Conservation (phyloP, 2,797 vertebrate species). For the Diceros bicornis region DNA sequence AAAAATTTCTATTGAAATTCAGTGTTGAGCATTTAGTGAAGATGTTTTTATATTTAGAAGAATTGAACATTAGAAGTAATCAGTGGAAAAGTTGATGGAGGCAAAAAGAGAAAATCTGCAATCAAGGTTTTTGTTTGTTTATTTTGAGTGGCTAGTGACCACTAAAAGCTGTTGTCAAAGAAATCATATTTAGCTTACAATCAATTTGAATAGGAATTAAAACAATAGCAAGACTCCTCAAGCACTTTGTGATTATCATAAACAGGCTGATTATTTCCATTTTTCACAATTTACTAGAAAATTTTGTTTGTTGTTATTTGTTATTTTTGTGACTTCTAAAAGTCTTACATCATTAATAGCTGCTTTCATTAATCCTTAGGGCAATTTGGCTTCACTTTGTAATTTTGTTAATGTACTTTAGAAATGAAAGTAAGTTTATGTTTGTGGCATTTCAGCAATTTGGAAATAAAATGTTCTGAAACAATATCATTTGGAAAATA, state of each 20-base stretch:
- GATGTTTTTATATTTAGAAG: neutral
- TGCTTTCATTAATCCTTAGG: constrained; percentile 64
- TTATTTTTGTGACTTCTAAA: neutral
- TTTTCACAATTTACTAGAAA: neutral
- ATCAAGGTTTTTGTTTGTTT: neutral
- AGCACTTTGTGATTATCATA: neutral
- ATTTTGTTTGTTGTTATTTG: neutral
- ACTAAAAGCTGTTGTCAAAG: neutral
- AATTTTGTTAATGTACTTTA: constrained; percentile 78
- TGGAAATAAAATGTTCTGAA: constrained; percentile 82
- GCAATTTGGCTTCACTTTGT: constrained; percentile 74
- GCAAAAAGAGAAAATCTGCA: neutral
- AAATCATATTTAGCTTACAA: neutral
- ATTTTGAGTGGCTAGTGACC: neutral
- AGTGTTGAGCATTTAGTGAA: neutral
- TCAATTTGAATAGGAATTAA: neutral
- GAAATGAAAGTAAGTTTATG: constrained; percentile 41
- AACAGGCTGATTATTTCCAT: neutral
- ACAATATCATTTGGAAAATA: constrained; percentile 74
- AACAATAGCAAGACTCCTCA: neutral
- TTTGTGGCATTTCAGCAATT: constrained; percentile 74
- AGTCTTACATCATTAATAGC: constrained; percentile 65
- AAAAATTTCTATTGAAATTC: neutral
- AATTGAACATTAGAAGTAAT: neutral
- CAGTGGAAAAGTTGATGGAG: neutral